Evolutionary conservation across 1,140 invertebrate genomes (phyloP).

Genomic region (Potamilus streckersoni): DNA sequence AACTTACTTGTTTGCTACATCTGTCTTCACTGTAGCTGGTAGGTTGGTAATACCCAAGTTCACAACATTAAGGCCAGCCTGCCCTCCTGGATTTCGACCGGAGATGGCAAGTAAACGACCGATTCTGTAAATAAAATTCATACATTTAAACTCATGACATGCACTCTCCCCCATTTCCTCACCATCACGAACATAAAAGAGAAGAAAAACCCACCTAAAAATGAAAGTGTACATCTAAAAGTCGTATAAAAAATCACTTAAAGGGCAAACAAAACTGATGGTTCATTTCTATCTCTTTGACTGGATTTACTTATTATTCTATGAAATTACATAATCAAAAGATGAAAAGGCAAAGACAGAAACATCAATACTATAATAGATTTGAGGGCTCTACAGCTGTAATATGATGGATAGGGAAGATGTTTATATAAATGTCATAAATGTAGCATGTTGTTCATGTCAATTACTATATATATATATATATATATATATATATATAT

Average conservation of each 20-base stretch:
- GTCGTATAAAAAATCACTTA: neutral
- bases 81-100: conserved; percentile 16
- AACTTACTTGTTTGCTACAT: conserved; percentile 27
- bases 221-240: neutral
- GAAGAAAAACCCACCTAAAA: neutral
- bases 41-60: conserved; percentile 27
- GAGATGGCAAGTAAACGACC: conserved; percentile 20
- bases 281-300: neutral
- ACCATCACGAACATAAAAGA: no score
- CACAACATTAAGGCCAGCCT: conserved; percentile 23
- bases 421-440: no score
- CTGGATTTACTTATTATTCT: neutral
- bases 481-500: no score
- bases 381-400: no score
- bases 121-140: conserved; percentile 16
- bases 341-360: neutral
- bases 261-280: neutral
- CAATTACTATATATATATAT: no score
- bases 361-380: no score
- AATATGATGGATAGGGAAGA: no score
- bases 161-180: no score
- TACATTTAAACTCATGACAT: neutral
- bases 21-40: conserved; percentile 25
- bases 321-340: neutral
- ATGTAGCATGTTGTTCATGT: no score